Base-by-base conservation (phyloP, 2,113 vertebrate species). In the Actenoides hombroni region DNA sequence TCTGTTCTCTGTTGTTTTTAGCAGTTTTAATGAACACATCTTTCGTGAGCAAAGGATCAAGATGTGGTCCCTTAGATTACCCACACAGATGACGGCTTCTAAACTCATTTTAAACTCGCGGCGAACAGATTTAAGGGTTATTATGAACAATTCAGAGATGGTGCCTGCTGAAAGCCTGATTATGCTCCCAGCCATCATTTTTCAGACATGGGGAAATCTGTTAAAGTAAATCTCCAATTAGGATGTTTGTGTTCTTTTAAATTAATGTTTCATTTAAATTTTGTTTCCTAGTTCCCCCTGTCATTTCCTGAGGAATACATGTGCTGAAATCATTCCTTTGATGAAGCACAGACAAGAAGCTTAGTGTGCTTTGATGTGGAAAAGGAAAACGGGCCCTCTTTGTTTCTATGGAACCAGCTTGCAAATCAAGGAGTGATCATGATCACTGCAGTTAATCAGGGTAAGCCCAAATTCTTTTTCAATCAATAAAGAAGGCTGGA, bases 151-250 rank as follows among this genome's bases (percentile, higher is more conserved):
- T 46, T 83, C 91, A 65, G 84, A 83, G 40, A 60, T 11, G 48
- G 64, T 86, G 59, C 18, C 40, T 90, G 71, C 51, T 0, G 6
- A 74, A 92, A 92, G 61, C 44, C 84, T 91, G 90, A 90, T 96
- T 88, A 90, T 82, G 59, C 88, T 95, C 68, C 87, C 64, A 96
- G 68, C 42, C 92, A 93, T 91, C 71, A 67, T 93, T 79, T 94
- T 90, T 90, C 87, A 96, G 87, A 86, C 40, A 59, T 21, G 57
- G 39, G 64, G 56, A 92, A 86, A 88, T 83, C 92, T 94, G 91
- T 95, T 95, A 84, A 90, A 94, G 85, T 74, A 94, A 95, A 92
- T 78, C 92, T 83, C 88, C 94, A 96, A 86, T 94, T 95, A 95
- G 90, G 92, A 90, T 76, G 73, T 90, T 94, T 93, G 83, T 94